A percentile compares a stretch with the other conserved stretches of the same genome.
Evolutionary conservation across 2,888 invertebrate species (phyloP).

Genomic region (Volucella zonaria): DNA sequence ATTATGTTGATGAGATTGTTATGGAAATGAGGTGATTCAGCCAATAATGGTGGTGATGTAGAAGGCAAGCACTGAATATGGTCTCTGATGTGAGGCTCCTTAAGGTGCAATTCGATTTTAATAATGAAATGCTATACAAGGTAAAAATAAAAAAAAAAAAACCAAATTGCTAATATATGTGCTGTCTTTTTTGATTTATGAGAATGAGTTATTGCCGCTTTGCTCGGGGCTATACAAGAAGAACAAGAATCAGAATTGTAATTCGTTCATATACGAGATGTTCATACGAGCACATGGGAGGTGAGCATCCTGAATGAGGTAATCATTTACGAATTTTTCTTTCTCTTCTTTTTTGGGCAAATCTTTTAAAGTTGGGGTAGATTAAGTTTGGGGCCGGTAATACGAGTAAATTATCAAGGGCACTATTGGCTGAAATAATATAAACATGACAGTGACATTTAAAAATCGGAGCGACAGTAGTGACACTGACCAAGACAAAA

Average conservation of each 20-base stretch:
- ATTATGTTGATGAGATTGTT: slow-evolving; percentile 73
- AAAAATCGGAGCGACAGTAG: too few relatives aligned
- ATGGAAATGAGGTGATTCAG: slow-evolving; percentile 72
- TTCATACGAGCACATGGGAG: background rate
- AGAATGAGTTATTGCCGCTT: slow-evolving; percentile 48
- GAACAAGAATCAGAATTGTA: slow-evolving; percentile 18
- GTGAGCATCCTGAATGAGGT: background rate
- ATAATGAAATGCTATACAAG: slow-evolving; percentile 55
- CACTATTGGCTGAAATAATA: too few relatives aligned
- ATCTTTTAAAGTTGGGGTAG: too few relatives aligned
- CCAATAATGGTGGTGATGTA: slow-evolving; percentile 55
- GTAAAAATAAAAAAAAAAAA: slow-evolving; percentile 24
- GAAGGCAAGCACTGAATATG: slow-evolving; percentile 10
- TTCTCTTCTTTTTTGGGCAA: too few relatives aligned
- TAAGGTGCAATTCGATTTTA: slow-evolving; percentile 71
- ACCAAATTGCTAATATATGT: slow-evolving; percentile 38
- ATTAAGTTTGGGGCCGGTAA: too few relatives aligned
- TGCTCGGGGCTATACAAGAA: background rate
- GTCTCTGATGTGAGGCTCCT: slow-evolving; percentile 53
- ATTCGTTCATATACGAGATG: background rate
- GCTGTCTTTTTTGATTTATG: slow-evolving; percentile 51
- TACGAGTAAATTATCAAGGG: too few relatives aligned
- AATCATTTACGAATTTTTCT: background rate
- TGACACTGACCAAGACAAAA: too few relatives aligned
- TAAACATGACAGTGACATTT: too few relatives aligned